These are phyloP conservation scores for Boloria euphrosyne DNA, from an alignment of 2,888 invertebrate species.

Conservation along the genomic window DNA sequence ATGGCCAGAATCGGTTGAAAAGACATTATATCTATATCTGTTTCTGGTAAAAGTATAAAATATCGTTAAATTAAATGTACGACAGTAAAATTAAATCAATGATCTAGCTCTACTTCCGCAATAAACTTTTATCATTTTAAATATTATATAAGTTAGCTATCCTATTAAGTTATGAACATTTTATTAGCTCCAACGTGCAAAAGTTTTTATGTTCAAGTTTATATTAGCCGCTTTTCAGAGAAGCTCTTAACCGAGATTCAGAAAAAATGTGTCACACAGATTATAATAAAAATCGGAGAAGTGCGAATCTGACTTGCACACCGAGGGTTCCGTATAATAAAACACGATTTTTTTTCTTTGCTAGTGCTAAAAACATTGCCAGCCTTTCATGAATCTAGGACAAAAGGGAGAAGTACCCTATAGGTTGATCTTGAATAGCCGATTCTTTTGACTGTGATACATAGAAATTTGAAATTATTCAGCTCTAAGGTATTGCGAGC, in stretches of 20 bases:
- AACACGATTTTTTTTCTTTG: no score
- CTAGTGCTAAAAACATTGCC: no score
- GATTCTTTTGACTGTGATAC: no score
- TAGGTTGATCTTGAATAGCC: no score
- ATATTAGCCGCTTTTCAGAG: constrained; percentile 15
- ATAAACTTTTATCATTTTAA: constrained; percentile 5
- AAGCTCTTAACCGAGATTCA: constrained; percentile 10
- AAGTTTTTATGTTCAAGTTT: constrained; percentile 20
- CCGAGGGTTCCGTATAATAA: no score
- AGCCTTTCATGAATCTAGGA: no score
- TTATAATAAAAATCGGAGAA: background rate
- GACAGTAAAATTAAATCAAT: constrained; percentile 1
- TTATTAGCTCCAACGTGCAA: constrained; percentile 12
- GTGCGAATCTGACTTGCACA: no score
- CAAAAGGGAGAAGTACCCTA: no score
- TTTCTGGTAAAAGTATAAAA: background rate
- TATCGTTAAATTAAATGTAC: background rate
- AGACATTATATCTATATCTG: background rate
- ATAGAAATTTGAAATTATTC: no score
- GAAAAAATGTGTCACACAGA: constrained; percentile 13
- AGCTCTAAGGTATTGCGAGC: no score
- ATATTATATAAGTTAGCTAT: background rate
- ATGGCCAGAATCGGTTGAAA: no score
- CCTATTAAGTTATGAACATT: constrained; percentile 10
- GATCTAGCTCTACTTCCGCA: background rate